Conservation (phyloP, 1,140 invertebrate genomes). For the Cataglyphis hispanica region DNA sequence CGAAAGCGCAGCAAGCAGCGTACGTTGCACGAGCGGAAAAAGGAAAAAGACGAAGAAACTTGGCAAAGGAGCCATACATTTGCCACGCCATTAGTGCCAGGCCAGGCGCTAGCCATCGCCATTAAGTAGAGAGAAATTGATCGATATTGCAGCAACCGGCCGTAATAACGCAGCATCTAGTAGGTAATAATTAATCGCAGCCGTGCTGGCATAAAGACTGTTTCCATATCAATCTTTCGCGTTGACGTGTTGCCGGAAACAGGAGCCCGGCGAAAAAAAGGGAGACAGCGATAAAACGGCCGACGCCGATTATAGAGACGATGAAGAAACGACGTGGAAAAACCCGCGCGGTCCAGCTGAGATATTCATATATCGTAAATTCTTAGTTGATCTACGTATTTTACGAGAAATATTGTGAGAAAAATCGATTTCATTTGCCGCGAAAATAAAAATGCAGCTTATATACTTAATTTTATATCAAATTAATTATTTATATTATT, state of each 20-base stretch:
- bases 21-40: conserved; percentile 4
- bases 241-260: conserved; percentile 66
- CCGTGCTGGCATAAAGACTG: conserved; percentile 41
- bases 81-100: conserved; percentile 61
- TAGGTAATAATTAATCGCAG: conserved; percentile 65
- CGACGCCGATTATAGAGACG: conserved; percentile 34
- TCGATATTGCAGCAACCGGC: conserved; percentile 64
- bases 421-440: background rate
- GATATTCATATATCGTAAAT: background rate
- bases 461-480: background rate
- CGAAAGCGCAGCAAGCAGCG: conserved; percentile 37
- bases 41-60: conserved; percentile 55
- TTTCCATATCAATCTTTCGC: conserved; percentile 65
- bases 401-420: background rate
- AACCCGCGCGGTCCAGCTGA: background rate
- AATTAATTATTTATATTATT: background rate
- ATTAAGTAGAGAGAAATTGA: conserved; percentile 68
- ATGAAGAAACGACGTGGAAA: conserved; percentile 36
- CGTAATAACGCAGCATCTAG: conserved; percentile 61
- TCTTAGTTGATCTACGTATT: background rate
- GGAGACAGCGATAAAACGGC: conserved; percentile 34
- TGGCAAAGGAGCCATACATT: conserved; percentile 62
- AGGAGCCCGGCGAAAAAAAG: conserved; percentile 21
- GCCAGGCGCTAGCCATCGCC: conserved; percentile 57
- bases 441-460: background rate